Evolutionary conservation across 1,140 invertebrate genomes (phyloP).

Genomic region (Chelonus insularis): DNA sequence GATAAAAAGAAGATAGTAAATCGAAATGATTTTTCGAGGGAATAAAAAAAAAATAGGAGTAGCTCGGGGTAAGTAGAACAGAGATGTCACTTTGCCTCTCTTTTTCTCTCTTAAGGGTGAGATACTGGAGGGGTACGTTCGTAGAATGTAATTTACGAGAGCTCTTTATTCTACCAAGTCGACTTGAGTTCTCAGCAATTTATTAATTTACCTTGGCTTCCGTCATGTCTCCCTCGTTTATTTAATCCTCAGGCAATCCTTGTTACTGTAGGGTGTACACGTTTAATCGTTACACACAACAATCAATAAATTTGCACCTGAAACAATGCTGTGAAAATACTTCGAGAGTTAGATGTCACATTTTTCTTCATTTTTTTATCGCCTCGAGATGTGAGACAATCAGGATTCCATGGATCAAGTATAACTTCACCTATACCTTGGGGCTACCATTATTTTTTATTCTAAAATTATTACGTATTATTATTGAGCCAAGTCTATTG

Average conservation of each 20-base stretch:
- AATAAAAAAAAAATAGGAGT: background rate
- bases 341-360: background rate
- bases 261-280: conserved; percentile 18
- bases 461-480: background rate
- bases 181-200: conserved; percentile 53
- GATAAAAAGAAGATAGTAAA: background rate
- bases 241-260: conserved; percentile 5
- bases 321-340: background rate
- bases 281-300: background rate
- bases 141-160: conserved; percentile 51
- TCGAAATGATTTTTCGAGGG: conserved; percentile 1
- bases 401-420: conserved; percentile 11
- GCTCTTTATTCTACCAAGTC: conserved; percentile 44
- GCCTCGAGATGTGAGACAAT: background rate
- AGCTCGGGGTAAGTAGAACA: background rate
- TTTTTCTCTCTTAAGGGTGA: background rate
- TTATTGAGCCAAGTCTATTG: background rate
- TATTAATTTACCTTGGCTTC: conserved; percentile 51
- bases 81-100: background rate
- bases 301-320: background rate
- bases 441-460: conserved; percentile 8
- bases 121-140: background rate
- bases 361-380: conserved; percentile 1
- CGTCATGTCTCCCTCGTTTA: conserved; percentile 26
- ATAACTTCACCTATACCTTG: conserved; percentile 19